Evolutionary conservation across 2,888 invertebrate genomes (phyloP), one percentile per base, ranked within the genome.

Genomic region (Lepeophtheirus nordmannii): DNA sequence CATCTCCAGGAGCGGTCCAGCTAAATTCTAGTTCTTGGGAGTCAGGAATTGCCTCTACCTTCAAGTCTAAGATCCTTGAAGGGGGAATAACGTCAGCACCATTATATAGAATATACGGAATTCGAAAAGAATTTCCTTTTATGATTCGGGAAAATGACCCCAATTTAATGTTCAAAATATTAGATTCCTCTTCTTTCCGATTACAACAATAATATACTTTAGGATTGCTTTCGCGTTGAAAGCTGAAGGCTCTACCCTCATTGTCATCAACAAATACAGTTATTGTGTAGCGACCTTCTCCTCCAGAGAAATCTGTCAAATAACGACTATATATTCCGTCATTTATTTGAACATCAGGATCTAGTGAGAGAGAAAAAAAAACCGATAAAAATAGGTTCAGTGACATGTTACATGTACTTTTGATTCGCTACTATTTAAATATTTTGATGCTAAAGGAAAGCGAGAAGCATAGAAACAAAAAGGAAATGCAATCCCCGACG

Each of bases 1-100:
- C 57, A 56, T 64, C 57, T 10, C 64, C 64, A 20, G 64, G 64
- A 22, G 64, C 64, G 11, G 56, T 64, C 64, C 64, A 64, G 17
- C 17, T 23, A 56, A 64, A 64, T 30, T 64, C 56, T 17, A 64
- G 53, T 23, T 64, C 56, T 56, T 46, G 41, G n/a, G 53, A 22
- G 10, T 20, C 20, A 3, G 46, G 8, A 10, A 64, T 22, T 12
- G 17, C 53, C n/a, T 56, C 30, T n/a, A 56, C 64, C 17, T 39
- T 46, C 23, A 64, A 56, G 23, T 64, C 64, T 9, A 64, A 17
- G 20, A 64, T 64, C 22, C 64, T 46, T 30, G 64, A 46, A 23
- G 64, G 64, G 38, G 64, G 64, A 53, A 56, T 56, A 64, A 56
- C 37, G n/a, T 64, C 57, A 7, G n/a, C 20, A 5, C 30, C 17